These are phyloP conservation scores for Lycocerus yunnanus DNA, from an alignment of 2,888 invertebrate genomes.

Conservation along the genomic window DNA sequence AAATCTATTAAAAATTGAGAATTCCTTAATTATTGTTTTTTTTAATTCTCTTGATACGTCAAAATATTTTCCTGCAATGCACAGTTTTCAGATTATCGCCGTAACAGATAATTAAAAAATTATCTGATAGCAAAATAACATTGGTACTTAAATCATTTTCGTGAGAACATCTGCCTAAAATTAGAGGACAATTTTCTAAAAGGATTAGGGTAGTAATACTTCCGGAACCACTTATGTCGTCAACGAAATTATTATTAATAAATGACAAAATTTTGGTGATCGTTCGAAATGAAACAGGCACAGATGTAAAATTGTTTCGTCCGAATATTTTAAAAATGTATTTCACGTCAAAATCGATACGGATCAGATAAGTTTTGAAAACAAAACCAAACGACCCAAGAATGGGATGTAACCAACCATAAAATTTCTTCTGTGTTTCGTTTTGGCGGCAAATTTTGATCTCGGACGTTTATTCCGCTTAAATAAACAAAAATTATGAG, in stretches of 20 bases:
- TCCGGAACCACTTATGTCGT: slow-evolving; percentile 13
- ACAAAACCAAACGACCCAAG: slow-evolving; percentile 39
- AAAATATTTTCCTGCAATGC: too few species aligned
- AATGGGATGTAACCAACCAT: slow-evolving; percentile 44
- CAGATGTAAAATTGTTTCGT: slow-evolving; percentile 24
- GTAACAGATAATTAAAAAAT: background rate
- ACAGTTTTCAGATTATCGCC: too few species aligned
- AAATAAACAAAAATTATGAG: slow-evolving; percentile 47
- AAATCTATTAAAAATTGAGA: too few species aligned
- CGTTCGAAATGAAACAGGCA: slow-evolving; percentile 1
- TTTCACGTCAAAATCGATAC: slow-evolving; percentile 35
- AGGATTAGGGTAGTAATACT: slow-evolving; percentile 5
- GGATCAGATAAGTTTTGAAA: slow-evolving; percentile 35
- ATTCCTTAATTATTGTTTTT: too few species aligned
- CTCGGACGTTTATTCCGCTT: slow-evolving; percentile 49
- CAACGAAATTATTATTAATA: background rate
- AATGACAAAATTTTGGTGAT: background rate
- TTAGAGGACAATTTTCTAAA: background rate
- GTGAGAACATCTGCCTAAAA: background rate
- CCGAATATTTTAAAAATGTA: slow-evolving; percentile 21
- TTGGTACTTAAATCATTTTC: background rate
- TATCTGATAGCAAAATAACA: too few species aligned
- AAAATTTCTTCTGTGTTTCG: slow-evolving; percentile 41
- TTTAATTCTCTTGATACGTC: too few species aligned
- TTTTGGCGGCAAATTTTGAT: slow-evolving; percentile 44